These are phyloP conservation scores for Porites lutea DNA, from an alignment of 64 coral and sea anemone genomes.

Conservation along the genomic window DNA sequence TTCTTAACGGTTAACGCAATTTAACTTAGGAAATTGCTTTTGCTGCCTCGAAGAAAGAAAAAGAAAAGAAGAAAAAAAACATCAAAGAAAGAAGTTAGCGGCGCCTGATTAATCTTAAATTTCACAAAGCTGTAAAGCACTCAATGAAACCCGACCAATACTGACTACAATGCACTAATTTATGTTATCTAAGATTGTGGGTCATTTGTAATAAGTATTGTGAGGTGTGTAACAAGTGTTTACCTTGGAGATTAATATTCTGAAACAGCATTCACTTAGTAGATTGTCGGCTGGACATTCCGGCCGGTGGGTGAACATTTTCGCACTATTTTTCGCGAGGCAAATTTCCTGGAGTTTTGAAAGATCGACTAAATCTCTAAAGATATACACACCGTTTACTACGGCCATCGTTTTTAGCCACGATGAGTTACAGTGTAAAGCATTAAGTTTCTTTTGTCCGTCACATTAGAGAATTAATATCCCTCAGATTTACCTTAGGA, in stretches of 20 bases:
- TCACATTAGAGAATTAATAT: neutral
- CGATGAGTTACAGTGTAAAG: too few species aligned
- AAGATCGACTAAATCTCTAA: neutral
- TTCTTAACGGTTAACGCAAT: slow-evolving; percentile 13
- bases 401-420: too few species aligned
- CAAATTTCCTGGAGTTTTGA: neutral
- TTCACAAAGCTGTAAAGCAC: neutral
- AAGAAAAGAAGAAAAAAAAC: neutral
- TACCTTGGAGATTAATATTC: neutral
- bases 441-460: neutral
- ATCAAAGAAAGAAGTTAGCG: neutral
- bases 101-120: neutral
- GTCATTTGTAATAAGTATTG: slow-evolving; percentile 18
- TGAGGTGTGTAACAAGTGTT: neutral
- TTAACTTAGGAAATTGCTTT: neutral
- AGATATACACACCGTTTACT: too few species aligned
- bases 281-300: too few species aligned
- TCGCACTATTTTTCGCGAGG: neutral
- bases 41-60: neutral
- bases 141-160: neutral
- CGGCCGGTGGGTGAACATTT: too few species aligned
- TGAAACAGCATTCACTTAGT: neutral
- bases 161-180: neutral
- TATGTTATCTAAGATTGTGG: slow-evolving; percentile 20
- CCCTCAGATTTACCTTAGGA: neutral